Conservation (phyloP, 2,797 vertebrate genomes). For the Lacerta agilis region DNA sequence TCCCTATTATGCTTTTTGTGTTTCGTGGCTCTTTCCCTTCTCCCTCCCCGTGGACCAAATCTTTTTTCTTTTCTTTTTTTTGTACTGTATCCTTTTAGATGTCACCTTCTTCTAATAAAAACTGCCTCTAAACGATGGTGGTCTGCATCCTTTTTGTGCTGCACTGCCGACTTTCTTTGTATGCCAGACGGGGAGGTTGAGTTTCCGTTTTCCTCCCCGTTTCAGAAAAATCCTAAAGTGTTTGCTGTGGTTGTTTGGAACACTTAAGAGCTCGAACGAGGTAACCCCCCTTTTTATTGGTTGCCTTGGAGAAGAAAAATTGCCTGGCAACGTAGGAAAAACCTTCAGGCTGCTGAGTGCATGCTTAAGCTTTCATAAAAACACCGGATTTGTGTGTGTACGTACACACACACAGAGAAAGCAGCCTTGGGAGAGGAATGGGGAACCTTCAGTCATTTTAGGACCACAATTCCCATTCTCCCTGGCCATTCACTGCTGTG, state of each 20-base stretch:
- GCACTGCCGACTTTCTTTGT: neutral
- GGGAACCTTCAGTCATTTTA: no score
- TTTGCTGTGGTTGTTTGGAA: neutral
- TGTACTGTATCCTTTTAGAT: conserved; percentile 86
- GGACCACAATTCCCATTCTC: no score
- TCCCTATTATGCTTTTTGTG: conserved; percentile 67
- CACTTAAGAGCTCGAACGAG: neutral
- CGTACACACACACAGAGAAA: neutral
- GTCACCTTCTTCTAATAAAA: conserved; percentile 98
- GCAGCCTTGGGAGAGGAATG: neutral
- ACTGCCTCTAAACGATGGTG: conserved; percentile 75
- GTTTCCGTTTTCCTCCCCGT: no score
- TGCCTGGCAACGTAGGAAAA: neutral
- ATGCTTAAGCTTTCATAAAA: neutral
- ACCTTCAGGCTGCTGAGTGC: neutral
- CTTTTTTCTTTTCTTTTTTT: conserved; percentile 79
- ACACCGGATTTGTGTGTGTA: no score
- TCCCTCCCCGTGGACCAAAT: conserved; percentile 79
- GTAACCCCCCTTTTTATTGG: neutral
- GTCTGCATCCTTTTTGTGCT: conserved; percentile 33
- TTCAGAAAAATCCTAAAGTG: neutral
- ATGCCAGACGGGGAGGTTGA: neutral
- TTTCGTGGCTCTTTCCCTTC: conserved; percentile 65
- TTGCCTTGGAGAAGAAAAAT: neutral
- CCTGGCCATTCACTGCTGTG: no score